Evolutionary conservation across 2,888 invertebrate genomes (phyloP).

Genomic region (Pristionchus mayeri): DNA sequence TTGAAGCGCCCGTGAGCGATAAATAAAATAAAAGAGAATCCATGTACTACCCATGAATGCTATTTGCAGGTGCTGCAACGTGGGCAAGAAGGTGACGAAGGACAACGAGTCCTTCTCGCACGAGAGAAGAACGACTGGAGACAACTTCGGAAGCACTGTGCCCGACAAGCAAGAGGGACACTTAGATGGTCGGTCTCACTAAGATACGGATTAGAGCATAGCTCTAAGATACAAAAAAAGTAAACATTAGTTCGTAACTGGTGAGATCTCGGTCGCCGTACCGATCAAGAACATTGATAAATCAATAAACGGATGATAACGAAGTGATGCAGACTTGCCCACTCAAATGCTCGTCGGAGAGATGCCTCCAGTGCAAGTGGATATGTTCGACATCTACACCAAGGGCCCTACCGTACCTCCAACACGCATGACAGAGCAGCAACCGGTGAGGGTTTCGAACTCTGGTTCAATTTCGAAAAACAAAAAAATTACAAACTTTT

Average conservation of each 20-base stretch:
- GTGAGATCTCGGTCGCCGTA: too few relatives aligned
- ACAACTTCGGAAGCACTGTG: background rate
- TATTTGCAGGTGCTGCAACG: background rate
- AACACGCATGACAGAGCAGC: background rate
- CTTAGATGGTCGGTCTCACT: too few relatives aligned
- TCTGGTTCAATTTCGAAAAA: background rate
- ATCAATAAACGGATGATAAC: too few relatives aligned
- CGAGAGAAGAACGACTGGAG: background rate
- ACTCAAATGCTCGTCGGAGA: background rate
- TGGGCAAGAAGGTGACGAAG: background rate
- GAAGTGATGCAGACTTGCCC: background rate
- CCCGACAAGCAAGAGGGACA: background rate
- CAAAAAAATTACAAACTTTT: background rate
- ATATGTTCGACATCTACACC: background rate
- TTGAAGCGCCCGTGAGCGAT: background rate
- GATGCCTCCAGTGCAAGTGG: slow-evolving; percentile 4
- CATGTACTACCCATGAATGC: too few relatives aligned
- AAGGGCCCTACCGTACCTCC: background rate
- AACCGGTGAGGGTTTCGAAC: background rate
- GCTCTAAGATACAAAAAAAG: too few relatives aligned
- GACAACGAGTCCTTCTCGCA: background rate
- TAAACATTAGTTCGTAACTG: too few relatives aligned
- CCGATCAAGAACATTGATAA: too few relatives aligned
- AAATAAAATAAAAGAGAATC: too few relatives aligned
- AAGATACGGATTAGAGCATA: too few relatives aligned